phyloP scores from a whole-genome alignment of 2,888 invertebrate genomes.

The Tanytarsus gracilentus region DNA sequence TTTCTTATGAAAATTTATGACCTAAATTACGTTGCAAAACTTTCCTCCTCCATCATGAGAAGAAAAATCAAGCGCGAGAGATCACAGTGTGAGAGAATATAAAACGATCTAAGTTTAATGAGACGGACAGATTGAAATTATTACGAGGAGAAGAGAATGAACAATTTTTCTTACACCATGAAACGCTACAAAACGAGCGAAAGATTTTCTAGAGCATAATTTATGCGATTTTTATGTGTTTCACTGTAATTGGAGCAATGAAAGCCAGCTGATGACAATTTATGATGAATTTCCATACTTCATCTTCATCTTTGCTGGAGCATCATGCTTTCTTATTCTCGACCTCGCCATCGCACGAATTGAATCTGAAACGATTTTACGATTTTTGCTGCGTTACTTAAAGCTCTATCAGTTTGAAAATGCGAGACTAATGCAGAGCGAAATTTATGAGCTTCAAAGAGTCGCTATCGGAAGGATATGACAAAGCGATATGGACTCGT shows the following conservation, averaged over 20 bases:
- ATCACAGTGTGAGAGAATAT: background rate
- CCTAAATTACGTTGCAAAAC: too few relatives aligned
- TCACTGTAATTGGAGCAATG: slow-evolving; percentile 21
- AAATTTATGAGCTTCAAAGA: slow-evolving; percentile 8
- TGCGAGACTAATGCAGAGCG: slow-evolving; percentile 16
- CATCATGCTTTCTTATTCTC: slow-evolving; percentile 2
- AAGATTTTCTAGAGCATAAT: background rate
- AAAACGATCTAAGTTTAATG: slow-evolving; percentile 4
- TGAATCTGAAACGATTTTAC: too few relatives aligned
- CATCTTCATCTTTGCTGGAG: background rate
- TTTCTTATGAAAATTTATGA: too few relatives aligned
- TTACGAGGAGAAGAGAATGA: background rate
- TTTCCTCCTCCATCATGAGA: too few relatives aligned
- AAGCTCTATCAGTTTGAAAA: slow-evolving; percentile 2
- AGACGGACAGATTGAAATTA: slow-evolving; percentile 14
- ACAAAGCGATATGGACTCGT: too few relatives aligned
- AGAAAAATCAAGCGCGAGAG: too few relatives aligned
- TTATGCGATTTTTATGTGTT: slow-evolving; percentile 13
- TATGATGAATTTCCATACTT: background rate
- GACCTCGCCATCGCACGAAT: background rate
- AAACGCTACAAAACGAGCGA: background rate
- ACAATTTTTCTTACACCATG: background rate
- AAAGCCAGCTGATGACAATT: slow-evolving; percentile 15
- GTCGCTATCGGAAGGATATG: too few relatives aligned
- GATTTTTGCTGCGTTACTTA: background rate